phyloP scores from a whole-genome alignment of 2,888 invertebrate species.

The Cecidostiba fungosa region DNA sequence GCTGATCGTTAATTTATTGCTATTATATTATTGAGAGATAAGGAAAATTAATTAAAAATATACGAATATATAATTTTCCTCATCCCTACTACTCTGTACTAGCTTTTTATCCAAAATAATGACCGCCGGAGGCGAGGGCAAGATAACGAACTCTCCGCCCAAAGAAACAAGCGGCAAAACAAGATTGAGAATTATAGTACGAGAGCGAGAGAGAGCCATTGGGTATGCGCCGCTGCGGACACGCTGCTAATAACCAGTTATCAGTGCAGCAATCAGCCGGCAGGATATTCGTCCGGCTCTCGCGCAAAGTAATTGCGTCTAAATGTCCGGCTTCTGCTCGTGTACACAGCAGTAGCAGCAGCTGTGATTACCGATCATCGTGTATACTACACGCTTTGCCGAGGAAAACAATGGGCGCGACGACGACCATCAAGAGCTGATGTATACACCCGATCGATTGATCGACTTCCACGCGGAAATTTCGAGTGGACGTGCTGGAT shows the following conservation, averaged over 20 bases:
- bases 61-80: no score
- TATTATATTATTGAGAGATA: no score
- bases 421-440: neutral
- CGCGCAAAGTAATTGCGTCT: slow-evolving; percentile 66
- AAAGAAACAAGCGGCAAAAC: slow-evolving; percentile 12
- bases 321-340: slow-evolving; percentile 32
- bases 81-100: rapidly evolving
- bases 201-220: neutral
- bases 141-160: slow-evolving; percentile 15
- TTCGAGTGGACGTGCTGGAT: neutral
- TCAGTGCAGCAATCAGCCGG: slow-evolving; percentile 66
- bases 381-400: neutral
- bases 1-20: no score
- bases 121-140: neutral
- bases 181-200: slow-evolving; percentile 1
- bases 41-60: no score
- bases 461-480: slow-evolving; percentile 30
- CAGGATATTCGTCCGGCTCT: slow-evolving; percentile 68
- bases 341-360: neutral
- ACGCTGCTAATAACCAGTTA: slow-evolving; percentile 51
- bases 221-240: neutral
- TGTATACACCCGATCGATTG: slow-evolving; percentile 13
- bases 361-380: slow-evolving; percentile 38
- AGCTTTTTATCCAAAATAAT: neutral
- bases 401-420: slow-evolving; percentile 19